phyloP scores from a whole-genome alignment of 1,140 invertebrate genomes.

The Caerostris extrusa region DNA sequence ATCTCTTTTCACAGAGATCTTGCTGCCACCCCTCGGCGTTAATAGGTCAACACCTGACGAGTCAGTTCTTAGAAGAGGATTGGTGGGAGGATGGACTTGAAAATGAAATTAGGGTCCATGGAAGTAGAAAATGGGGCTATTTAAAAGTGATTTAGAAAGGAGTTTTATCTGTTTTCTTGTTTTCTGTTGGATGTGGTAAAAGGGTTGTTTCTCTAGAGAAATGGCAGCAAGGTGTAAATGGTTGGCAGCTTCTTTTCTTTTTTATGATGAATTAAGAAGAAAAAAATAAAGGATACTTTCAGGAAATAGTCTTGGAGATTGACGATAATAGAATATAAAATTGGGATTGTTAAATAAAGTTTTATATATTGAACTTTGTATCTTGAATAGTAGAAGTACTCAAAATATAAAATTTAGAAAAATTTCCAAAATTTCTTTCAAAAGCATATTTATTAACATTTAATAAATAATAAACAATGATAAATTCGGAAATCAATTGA shows the following conservation, averaged over 20 bases:
- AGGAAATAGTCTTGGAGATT: background rate
- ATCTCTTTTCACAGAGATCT: background rate
- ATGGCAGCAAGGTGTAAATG: background rate
- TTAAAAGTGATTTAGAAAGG: background rate
- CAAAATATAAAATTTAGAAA: too few relatives aligned
- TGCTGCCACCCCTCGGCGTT: background rate
- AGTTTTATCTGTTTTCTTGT: background rate
- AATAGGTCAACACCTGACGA: constrained; percentile 32
- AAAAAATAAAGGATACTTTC: too few relatives aligned
- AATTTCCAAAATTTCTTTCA: too few relatives aligned
- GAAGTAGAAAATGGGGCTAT: background rate
- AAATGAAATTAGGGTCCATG: constrained; percentile 26
- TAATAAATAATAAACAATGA: too few relatives aligned
- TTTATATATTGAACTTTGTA: too few relatives aligned
- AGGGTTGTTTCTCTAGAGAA: background rate
- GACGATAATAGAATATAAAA: too few relatives aligned
- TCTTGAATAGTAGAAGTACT: too few relatives aligned
- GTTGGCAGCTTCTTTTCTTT: background rate
- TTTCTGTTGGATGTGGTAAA: background rate
- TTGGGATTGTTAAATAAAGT: too few relatives aligned
- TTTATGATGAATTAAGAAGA: background rate
- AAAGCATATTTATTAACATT: too few relatives aligned
- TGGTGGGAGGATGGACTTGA: background rate
- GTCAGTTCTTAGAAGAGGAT: background rate
- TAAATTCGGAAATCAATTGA: too few relatives aligned